These are phyloP conservation scores for Amia ocellicauda DNA, from an alignment of 2,113 vertebrate species.

Conservation along the genomic window DNA sequence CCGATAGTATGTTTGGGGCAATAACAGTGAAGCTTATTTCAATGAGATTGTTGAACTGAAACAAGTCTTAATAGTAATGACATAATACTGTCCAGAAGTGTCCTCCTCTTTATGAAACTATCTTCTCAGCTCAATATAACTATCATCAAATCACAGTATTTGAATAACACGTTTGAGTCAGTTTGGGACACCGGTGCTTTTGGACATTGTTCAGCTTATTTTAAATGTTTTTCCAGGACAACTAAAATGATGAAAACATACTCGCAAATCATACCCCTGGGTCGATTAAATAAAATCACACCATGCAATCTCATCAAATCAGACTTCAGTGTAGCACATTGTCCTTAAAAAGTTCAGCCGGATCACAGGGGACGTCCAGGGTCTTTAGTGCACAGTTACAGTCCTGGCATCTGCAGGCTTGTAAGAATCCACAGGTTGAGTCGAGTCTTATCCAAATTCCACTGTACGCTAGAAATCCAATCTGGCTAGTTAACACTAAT, in stretches of 20 bases:
- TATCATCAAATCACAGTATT: neutral
- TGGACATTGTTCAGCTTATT: constrained; percentile 8
- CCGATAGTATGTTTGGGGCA: too few relatives aligned
- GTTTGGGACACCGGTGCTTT: neutral
- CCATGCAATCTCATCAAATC: neutral
- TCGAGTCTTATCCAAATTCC: constrained; percentile 2
- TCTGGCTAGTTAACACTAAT: neutral
- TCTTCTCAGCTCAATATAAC: neutral
- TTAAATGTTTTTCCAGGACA: constrained; percentile 7
- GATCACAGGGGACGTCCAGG: neutral
- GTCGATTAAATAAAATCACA: constrained; percentile 5
- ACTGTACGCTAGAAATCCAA: neutral
- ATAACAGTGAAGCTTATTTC: too few relatives aligned
- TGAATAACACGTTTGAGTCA: constrained; percentile 13
- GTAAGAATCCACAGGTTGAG: neutral
- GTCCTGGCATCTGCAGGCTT: neutral
- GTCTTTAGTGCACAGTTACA: neutral
- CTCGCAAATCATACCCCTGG: neutral
- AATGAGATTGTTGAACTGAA: too few relatives aligned
- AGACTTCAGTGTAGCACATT: neutral
- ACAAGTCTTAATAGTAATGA: too few relatives aligned
- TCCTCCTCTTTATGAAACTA: neutral
- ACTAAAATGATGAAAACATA: constrained; percentile 7
- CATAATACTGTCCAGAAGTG: neutral
- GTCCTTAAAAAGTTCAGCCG: neutral